These are phyloP conservation scores for Burhinus bistriatus DNA, from an alignment of 2,113 vertebrate genomes.

Conservation along the genomic window DNA sequence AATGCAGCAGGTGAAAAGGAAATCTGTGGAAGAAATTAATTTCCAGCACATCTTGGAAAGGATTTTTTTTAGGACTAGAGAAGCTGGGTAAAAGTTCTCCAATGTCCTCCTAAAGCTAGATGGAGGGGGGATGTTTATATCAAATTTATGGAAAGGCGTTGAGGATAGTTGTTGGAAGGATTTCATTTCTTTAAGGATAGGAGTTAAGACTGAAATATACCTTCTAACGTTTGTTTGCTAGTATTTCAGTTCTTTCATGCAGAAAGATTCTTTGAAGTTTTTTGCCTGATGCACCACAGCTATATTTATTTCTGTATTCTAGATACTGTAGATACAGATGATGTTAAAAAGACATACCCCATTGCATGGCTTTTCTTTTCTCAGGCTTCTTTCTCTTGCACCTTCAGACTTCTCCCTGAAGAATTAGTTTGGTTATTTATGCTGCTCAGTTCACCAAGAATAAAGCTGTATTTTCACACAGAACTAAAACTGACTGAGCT, in stretches of 20 bases:
- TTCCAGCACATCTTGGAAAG: background rate
- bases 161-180: background rate
- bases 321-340: background rate
- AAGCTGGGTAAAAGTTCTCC: background rate
- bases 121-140: rapidly evolving
- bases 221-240: background rate
- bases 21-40: background rate
- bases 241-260: background rate
- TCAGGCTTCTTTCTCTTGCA: background rate
- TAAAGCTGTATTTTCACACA: constrained; percentile 1
- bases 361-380: background rate
- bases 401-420: background rate
- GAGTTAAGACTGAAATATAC: background rate
- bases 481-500: background rate
- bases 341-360: background rate
- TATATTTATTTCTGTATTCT: background rate
- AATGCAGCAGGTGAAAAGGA: background rate
- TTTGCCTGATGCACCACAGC: background rate
- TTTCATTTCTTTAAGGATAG: background rate
- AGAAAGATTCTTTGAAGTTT: background rate
- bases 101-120: background rate
- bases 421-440: background rate
- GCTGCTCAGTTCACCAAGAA: background rate
- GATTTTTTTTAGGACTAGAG: background rate
- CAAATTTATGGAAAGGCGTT: background rate